Conservation (phyloP, 2,888 invertebrate species). For the Nematopogon swammerdamellus region DNA sequence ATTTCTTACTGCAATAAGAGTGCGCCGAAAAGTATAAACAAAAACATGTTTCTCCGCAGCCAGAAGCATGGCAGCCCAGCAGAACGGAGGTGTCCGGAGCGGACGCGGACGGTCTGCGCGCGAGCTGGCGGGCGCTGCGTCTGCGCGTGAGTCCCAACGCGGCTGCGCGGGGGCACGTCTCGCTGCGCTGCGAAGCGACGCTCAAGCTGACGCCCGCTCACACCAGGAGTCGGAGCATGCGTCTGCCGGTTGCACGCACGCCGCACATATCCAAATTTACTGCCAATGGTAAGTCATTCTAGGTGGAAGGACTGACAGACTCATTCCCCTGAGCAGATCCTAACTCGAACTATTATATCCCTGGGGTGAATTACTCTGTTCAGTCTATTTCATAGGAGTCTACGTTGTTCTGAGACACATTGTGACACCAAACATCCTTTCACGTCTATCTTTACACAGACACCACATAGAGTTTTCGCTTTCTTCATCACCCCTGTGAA, state of each 20-base stretch:
- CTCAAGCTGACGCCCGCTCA: conserved; percentile 36
- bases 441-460: too few species aligned
- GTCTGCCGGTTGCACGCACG: conserved; percentile 31
- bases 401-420: too few species aligned
- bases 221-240: conserved; percentile 24
- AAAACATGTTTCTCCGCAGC: conserved; percentile 17
- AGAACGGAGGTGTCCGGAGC: conserved; percentile 32
- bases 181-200: conserved; percentile 36
- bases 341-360: too few species aligned
- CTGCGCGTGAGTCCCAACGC: conserved; percentile 26
- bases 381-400: too few species aligned
- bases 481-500: too few species aligned
- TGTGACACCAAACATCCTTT: too few species aligned
- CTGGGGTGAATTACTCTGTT: too few species aligned
- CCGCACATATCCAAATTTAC: conserved; percentile 45
- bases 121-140: conserved; percentile 36
- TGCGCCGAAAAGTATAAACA: too few species aligned
- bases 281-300: conserved; percentile 36
- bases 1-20: too few species aligned
- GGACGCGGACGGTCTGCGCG: conserved; percentile 30
- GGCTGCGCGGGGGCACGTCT: conserved; percentile 21
- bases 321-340: too few species aligned
- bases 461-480: too few species aligned
- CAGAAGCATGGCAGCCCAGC: conserved; percentile 35
- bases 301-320: too few species aligned